Conservation (phyloP, 2,888 invertebrate species). For the Torymus aiolomorphi region DNA sequence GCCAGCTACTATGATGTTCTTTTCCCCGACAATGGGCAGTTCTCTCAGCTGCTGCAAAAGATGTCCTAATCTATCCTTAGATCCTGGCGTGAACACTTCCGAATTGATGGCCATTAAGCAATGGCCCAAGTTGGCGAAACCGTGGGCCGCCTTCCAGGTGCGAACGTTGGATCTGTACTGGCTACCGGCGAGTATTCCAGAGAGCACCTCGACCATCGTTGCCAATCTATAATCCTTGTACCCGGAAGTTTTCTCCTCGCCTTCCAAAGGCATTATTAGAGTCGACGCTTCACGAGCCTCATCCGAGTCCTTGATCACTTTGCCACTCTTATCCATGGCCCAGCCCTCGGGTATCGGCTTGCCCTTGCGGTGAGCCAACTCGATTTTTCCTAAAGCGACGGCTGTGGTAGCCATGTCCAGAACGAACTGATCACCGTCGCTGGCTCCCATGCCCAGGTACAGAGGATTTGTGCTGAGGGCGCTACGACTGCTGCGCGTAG, state of each 20-base stretch:
- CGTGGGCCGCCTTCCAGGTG: constrained; percentile 83
- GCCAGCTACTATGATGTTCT: constrained; percentile 88
- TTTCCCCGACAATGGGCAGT: constrained; percentile 80
- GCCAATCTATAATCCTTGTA: constrained; percentile 94
- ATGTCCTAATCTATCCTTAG: constrained; percentile 84
- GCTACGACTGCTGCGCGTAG: constrained; percentile 86
- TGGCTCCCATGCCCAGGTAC: constrained; percentile 82
- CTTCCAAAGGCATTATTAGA: constrained; percentile 86
- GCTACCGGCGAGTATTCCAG: constrained; percentile 87
- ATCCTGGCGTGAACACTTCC: constrained; percentile 87
- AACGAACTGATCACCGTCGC: constrained; percentile 85
- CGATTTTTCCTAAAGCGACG: constrained; percentile 95
- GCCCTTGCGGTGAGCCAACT: constrained; percentile 87
- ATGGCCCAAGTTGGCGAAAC: constrained; percentile 88
- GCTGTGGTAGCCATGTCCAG: constrained; percentile 97
- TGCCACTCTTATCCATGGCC: constrained; percentile 81
- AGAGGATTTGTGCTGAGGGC: constrained; percentile 94
- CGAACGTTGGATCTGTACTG: constrained; percentile 87
- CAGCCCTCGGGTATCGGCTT: constrained; percentile 88
- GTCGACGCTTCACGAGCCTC: constrained; percentile 79
- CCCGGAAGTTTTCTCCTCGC: constrained; percentile 84
- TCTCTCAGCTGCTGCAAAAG: constrained; percentile 83
- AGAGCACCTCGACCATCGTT: constrained; percentile 90
- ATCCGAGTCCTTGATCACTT: constrained; percentile 82
- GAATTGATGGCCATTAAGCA: constrained; percentile 93